A percentile compares a stretch with the other conserved stretches of the same genome.
phyloP scores from a whole-genome alignment of 53 echinoderm and acorn worm genomes.

The Henricia sp. region DNA sequence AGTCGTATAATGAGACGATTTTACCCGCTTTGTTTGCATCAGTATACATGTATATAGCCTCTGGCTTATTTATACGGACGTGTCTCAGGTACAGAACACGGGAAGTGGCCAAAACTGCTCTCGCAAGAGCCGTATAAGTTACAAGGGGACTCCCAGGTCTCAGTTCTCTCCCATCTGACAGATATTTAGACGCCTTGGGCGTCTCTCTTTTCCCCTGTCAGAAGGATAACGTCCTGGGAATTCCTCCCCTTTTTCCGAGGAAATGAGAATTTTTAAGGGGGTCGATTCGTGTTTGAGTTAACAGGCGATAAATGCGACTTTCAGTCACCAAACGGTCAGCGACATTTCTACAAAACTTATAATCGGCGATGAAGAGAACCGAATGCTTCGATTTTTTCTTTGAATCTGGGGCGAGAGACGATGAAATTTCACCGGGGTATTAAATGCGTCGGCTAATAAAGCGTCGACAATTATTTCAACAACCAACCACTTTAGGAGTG shows the following conservation, averaged over 20 bases:
- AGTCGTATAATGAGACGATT: too few relatives aligned
- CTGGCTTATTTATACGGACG: neutral
- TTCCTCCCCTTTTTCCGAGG: neutral
- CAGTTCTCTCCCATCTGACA: neutral
- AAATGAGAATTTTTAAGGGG: neutral
- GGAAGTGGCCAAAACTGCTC: neutral
- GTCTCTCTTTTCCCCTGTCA: neutral
- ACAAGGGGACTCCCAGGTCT: neutral
- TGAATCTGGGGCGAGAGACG: too few relatives aligned
- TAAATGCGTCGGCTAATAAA: too few relatives aligned
- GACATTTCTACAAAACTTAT: too few relatives aligned
- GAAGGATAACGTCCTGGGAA: neutral
- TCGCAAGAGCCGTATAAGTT: conserved; percentile 6
- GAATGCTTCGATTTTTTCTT: too few relatives aligned
- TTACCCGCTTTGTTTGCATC: too few relatives aligned
- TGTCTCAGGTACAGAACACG: neutral
- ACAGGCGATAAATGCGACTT: neutral
- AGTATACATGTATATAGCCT: too few relatives aligned
- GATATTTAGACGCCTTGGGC: neutral
- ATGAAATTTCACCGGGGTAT: too few relatives aligned
- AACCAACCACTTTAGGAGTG: too few relatives aligned
- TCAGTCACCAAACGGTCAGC: conserved; percentile 5
- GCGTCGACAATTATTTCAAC: too few relatives aligned
- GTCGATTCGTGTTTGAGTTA: neutral
- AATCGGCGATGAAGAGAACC: too few relatives aligned